These are phyloP conservation scores for Holocentrus rufus DNA, from an alignment of 2,797 vertebrate species.

Conservation along the genomic window DNA sequence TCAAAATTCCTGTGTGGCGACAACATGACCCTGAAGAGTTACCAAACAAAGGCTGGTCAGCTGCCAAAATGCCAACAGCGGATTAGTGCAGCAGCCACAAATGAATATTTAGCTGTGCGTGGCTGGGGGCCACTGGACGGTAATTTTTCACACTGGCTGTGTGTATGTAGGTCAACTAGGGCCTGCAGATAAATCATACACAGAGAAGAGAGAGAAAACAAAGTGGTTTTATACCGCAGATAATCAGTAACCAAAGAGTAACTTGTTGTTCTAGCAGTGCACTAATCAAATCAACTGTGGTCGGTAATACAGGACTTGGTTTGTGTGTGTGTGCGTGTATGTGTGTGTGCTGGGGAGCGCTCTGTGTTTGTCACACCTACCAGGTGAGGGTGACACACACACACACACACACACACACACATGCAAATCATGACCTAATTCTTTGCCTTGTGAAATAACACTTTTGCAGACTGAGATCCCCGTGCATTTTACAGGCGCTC, in stretches of 20 bases:
- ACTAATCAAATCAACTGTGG: constrained; percentile 26
- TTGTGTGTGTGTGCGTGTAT: constrained; percentile 1
- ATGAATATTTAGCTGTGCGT: constrained; percentile 22
- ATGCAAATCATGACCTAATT: too few species aligned
- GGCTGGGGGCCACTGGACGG: constrained; percentile 28
- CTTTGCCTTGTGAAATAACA: too few species aligned
- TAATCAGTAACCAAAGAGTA: constrained; percentile 66
- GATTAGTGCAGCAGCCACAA: constrained; percentile 15
- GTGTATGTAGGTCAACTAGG: constrained; percentile 63
- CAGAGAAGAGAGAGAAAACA: constrained; percentile 40
- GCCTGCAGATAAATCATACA: constrained; percentile 56
- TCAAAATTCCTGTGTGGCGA: background rate
- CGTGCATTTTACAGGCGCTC: too few species aligned
- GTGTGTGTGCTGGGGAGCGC: background rate
- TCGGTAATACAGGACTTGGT: constrained; percentile 60
- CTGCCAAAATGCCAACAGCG: constrained; percentile 12
- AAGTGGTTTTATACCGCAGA: constrained; percentile 53
- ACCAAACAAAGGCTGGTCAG: constrained; percentile 26
- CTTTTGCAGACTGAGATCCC: too few species aligned
- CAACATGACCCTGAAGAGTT: constrained; percentile 37
- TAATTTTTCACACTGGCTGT: constrained; percentile 24
- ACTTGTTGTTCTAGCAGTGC: constrained; percentile 36
- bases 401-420: too few species aligned
- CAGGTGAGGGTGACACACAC: too few species aligned
- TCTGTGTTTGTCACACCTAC: too few species aligned